A percentile compares a stretch with the other conserved stretches of the same genome.
Conservation (phyloP, 1,140 invertebrate species). For the Lucilia sericata region DNA sequence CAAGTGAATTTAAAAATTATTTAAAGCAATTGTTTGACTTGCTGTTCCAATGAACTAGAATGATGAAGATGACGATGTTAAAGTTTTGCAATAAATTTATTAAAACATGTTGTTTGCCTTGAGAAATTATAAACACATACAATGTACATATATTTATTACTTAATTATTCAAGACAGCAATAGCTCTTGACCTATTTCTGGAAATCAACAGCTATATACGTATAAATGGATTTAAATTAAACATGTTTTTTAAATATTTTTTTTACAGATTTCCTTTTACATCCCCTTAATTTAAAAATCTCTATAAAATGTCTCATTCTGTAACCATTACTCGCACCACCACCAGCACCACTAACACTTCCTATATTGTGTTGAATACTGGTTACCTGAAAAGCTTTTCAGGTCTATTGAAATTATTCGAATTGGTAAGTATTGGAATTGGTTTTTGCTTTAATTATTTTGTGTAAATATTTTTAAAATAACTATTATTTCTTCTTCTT, state of each 20-base stretch:
- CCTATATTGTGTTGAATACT: conserved; percentile 80
- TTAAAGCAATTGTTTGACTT: background rate
- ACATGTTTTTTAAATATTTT: conserved; percentile 10
- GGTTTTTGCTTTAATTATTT: background rate
- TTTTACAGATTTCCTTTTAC: background rate
- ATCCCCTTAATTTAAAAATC: background rate
- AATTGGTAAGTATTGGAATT: conserved; percentile 74
- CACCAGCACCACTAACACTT: conserved; percentile 81
- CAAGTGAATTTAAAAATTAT: background rate
- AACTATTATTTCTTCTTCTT: conserved; percentile 49
- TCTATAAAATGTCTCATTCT: conserved; percentile 80
- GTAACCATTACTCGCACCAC: conserved; percentile 86
- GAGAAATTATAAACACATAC: background rate
- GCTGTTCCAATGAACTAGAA: background rate
- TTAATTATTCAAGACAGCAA: background rate
- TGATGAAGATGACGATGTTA: background rate
- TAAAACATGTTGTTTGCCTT: conserved; percentile 19
- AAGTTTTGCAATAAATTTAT: conserved; percentile 9
- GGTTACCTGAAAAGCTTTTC: conserved; percentile 79
- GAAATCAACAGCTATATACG: background rate
- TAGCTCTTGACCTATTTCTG: background rate
- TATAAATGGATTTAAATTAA: background rate
- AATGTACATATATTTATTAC: background rate
- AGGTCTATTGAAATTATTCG: conserved; percentile 78
- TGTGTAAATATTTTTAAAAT: conserved; percentile 19